These are phyloP conservation scores for Hemaris fuciformis DNA, from an alignment of 2,888 invertebrate genomes.

Conservation along the genomic window DNA sequence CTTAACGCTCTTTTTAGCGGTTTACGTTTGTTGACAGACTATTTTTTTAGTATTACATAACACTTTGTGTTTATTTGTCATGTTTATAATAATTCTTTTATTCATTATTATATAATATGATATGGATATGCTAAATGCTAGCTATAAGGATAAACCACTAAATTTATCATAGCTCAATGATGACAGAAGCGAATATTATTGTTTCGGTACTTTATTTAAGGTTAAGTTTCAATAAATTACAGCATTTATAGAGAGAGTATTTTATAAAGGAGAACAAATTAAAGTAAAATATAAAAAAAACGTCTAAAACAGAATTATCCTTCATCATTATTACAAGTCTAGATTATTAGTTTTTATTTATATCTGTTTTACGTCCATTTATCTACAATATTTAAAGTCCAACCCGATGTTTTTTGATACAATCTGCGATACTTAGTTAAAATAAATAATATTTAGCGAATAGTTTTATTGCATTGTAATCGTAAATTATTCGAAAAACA, in stretches of 20 bases:
- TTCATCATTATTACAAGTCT: too few relatives aligned
- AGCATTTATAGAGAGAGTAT: not conserved
- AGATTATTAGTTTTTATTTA: too few relatives aligned
- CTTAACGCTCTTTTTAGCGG: conserved; percentile 29
- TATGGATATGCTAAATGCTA: conserved; percentile 9
- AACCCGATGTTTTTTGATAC: not conserved
- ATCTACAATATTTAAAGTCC: too few relatives aligned
- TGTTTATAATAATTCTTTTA: not conserved
- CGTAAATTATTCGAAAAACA: not conserved
- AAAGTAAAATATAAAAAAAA: too few relatives aligned
- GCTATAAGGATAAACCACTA: conserved; percentile 14
- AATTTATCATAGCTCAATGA: conserved; percentile 27
- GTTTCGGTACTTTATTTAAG: conserved; percentile 31
- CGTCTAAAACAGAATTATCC: too few relatives aligned
- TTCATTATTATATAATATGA: conserved; percentile 3
- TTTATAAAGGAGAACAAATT: too few relatives aligned
- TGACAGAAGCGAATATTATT: conserved; percentile 30
- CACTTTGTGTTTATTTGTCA: not conserved
- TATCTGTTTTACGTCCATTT: too few relatives aligned
- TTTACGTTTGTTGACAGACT: conserved; percentile 30
- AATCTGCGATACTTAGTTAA: not conserved
- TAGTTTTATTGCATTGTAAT: not conserved
- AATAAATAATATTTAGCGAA: not conserved
- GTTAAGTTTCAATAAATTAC: conserved; percentile 12
- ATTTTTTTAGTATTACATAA: conserved; percentile 26